A percentile compares a stretch with the other conserved stretches of the same genome.
phyloP scores from a whole-genome alignment of 2,797 vertebrate species.

The Parauchenoglanis punctatus region DNA sequence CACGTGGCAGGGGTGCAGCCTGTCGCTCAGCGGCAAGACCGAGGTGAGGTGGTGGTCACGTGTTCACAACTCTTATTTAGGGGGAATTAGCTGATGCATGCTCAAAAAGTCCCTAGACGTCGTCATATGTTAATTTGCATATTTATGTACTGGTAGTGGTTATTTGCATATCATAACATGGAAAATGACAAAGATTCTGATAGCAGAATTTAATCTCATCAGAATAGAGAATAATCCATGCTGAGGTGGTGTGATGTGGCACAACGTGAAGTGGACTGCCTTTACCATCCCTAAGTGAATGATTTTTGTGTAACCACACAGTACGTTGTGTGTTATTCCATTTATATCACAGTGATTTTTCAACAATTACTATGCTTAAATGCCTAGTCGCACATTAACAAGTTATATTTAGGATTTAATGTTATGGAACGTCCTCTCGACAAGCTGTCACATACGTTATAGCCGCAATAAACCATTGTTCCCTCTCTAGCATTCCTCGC shows the following conservation, averaged over 20 bases:
- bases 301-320: background rate
- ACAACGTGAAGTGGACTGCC: no score
- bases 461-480: no score
- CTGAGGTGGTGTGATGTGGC: no score
- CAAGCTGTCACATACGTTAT: no score
- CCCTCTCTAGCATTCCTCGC: no score
- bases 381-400: background rate
- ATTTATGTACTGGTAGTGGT: background rate
- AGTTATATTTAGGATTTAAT: background rate
- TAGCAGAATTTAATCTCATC: background rate
- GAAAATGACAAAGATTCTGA: no score
- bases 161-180: background rate
- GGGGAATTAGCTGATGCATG: background rate
- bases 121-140: background rate
- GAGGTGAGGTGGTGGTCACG: constrained; percentile 75
- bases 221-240: background rate
- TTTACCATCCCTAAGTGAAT: background rate
- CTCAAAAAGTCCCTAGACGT: background rate
- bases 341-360: no score
- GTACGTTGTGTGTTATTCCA: background rate
- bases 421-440: no score
- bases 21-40: constrained; percentile 90
- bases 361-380: background rate
- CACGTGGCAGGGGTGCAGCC: constrained; percentile 95
- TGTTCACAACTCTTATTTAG: background rate